Base-by-base conservation (phyloP, 1,140 invertebrate species). In the Vanessa tameamea region DNA sequence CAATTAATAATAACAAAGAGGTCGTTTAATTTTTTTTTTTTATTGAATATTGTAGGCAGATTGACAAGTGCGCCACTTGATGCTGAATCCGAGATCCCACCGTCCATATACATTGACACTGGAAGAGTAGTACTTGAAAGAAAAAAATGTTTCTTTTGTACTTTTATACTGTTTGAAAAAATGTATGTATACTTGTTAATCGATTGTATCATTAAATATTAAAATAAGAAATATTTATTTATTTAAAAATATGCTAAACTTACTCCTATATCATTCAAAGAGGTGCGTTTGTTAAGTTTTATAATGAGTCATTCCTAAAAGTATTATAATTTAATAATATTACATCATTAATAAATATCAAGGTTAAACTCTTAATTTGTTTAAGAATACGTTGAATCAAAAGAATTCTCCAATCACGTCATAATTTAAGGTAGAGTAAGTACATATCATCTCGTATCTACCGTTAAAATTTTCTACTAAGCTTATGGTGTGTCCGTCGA, bases 401-500 rank as follows among this genome's bases (percentile, higher is more conserved):
- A 23, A 11, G 53, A 12, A 11, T 23, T 57, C 53, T 43, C 37
- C 7, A 43, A 43, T 43, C 37, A 43, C 37, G 37, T 43, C 37
- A 43, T 43, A 5, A 31, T 23, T 57, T 57, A 23, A 20, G 6
- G 53, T 12, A 57, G n/a, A 2, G 53, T 13, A 16, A 2, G 53
- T 13, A 16, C n/a, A 26, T 16, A 23, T n/a, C 5, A 57, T 12
- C 20, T 57, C 20, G 9, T 23, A 57, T 23, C 11, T 57, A 57
- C 53, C 53, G 20, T 57, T 57, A 23, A 15, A 37, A 14, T 11
- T 70, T 48, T 11, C 47, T 48, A 66, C 26, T 65, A 47, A 43
- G 37, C 50, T 53, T 57, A 72, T 48, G 75, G 70, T 50, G 64
- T 69, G 69, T 69, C 70, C 70, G 59, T 9, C 13, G n/a, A 64